Base-by-base conservation (phyloP, 2,797 vertebrate species). In the Vespertilio murinus region DNA sequence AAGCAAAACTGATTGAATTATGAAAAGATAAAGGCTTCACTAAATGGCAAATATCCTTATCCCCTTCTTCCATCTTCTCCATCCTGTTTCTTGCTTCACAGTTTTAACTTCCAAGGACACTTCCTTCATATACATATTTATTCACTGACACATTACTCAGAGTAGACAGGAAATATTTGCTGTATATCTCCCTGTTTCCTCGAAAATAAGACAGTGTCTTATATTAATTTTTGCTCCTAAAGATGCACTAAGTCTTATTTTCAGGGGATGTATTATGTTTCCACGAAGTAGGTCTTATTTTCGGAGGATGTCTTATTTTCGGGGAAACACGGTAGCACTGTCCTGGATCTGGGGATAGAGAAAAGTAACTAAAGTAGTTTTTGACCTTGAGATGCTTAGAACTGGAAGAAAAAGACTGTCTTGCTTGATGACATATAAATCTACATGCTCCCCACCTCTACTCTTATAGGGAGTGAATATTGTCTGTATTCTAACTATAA, bases 1-100 rank as follows among this genome's bases (percentile, higher is more conserved):
- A 84, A 90, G 28, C 6, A 93, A 90, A 91, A 80, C 8, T 67
- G 35, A 64, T 83, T 84, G 69, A 83, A 93, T 84, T 94, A 91
- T 94, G 88, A 65, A 91, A 90, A 40, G 20, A 59, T 64, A 91
- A 89, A 89, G 8, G 8, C 2, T 86, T 70, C 75, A 77, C 7
- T 80, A 56, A 90, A 61, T 18, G 70, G 42, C 25, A 85, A 49
- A 93, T 83, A 52, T 30, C 25, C 4, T 95, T 9, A 75, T 75
- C 3, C 54, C 42, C n/a, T 49, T 65, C 67, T 91, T n/a, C 28
- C 7, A 40, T 80, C 17, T 89, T 30, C 52, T 42, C 17, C 70
- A 80, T 13, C 67, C 13, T 45, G 8, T 86, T 91, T 84, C 28
- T 73, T 81, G 40, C 20, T 71, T 30, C n/a, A 91, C 12, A 28